Evolutionary conservation across 23 tunicate genomes (phyloP), one percentile per base, ranked within the genome.

Genomic region (Halocynthia aurantium): DNA sequence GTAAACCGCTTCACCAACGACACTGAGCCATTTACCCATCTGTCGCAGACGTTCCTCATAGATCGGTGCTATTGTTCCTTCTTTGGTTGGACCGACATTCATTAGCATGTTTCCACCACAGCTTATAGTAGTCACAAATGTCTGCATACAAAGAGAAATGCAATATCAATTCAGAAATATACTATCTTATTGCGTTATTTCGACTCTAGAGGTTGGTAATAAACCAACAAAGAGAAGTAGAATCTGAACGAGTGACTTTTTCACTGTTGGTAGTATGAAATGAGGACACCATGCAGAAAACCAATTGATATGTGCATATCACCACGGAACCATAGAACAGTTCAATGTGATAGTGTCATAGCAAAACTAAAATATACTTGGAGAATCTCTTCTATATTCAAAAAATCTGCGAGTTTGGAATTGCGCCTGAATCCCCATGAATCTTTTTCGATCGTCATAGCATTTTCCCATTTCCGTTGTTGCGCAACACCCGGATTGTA

Each of bases 41-140:
- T 90, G 89, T 60, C 62, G 73, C 13, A 90, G 83, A 15, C 89
- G 73, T 63, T 90, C 87, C 62, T 90, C 90, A 80, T 82, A 90
- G 52, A 90, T 71, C 6, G 89, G 86, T 11, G 90, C 83, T 49
- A 90, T 90, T 7, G 69, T 90, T 10, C 96, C 96, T 22, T 84
- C 89, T 52, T 85, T 88, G 18, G 96, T 85, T 15, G 96, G 96
- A 18, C 96, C 96, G 52, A 90, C 83, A 70, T 90, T 90, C 96
- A 90, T 90, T 22, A 90, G 85, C 89, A 90, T 77, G 58, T 90
- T 90, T 56, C 96, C 96, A 6, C 96, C 96, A 64, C 96, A 90
- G 75, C 96, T 90, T 68, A 90, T 90, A 6, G 96, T 90, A 10
- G 89, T 67, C 21, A 84, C 89, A 52, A 90, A 65, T 8, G 90